Base-by-base conservation (phyloP, 1,140 invertebrate species). In the Drosophila yakuba region DNA sequence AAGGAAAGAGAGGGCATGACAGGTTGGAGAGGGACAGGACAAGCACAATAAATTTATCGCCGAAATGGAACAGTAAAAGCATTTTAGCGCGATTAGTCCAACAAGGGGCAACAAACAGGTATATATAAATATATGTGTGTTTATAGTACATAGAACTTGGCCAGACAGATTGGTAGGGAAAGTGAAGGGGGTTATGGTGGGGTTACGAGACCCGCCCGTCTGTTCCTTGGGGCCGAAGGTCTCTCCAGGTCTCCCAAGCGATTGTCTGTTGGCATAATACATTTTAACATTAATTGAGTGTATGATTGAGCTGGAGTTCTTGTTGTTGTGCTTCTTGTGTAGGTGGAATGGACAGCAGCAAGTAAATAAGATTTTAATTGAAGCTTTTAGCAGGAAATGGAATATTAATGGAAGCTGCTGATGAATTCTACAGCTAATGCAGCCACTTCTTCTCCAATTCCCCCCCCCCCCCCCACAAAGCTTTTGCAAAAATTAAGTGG, bases 341-440 rank as follows among this genome's bases (percentile, higher is more conserved):
- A 45, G 43, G 43, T 45, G 43, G 43, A 45, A 11, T 45, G 43
- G 43, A 20, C 57, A 61, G 59, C 58, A 28, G 62, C 62, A 69
- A 52, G 71, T 75, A 80, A 80, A 80, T 80, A 80, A 80, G 78
- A 76, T 80, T 80, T 81, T 81, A 81, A 81, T 81, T 81, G 61
- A 81, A 81, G 67, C 78, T 81, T 81, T 81, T 81, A 81, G 78
- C 78, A 77, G 78, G 78, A 81, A 81, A 81, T 81, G 78, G 73
- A 81, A 81, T 81, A 81, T 81, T 81, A 81, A 81, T 81, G 75
- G 73, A 73, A 68, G 35, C 50, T 69, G 58, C 55, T 74, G 68
- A 74, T 73, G 55, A 60, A 50, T 52, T 56, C 52, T 74, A 59
- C 51, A 74, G 38, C 52, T 47, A 68, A 60, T 62, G 48, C 39